Base-by-base conservation (phyloP, 2,888 invertebrate genomes). In the Drosophila nr. perissopoda region DNA sequence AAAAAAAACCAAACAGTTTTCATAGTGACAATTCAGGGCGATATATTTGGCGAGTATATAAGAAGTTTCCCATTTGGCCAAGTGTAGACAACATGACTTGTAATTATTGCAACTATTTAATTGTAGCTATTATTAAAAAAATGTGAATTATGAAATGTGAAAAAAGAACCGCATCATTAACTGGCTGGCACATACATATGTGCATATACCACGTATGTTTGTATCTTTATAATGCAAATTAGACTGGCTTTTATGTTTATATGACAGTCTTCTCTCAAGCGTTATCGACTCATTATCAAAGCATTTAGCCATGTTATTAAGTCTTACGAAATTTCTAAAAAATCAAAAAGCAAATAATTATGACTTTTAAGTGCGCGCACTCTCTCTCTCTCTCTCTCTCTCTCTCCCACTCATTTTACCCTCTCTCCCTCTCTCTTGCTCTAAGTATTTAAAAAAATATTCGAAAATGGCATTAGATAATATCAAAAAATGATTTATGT, bases 141-240 rank as follows among this genome's bases (percentile, higher is more conserved):
- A 45, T 21, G 21, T 5, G 53, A 7, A 36, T 31, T 33, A 45
- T 66, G 33, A 53, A 57, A 52, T 65, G 74, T 29, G 36, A 25
- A 70, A 73, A 67, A 79, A 69, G 48, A 69, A 73, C 57, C 56
- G 33, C 61, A 58, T 80, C 75, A 75, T 58, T 45, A 36, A 53
- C 62, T 74, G 80, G 77, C 77, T 62, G 36, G 18, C 62, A 62
- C 54, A 36, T 33, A 21, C 2, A 7, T 21, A 31, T 13, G 18
- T 16, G 7, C 21, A 10, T n/a, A n/a, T 10, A 2, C 45, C 40
- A 18, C n/a, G 25, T 64, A 21, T 52, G 49, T 34, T 21, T 21
- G 8, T 66, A 53, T 72, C 57, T 59, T 62, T 61, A 54, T 40
- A 60, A 51, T 38, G 34, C 21, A 49, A 45, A 45, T 45, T 25